A percentile compares a stretch with the other conserved stretches of the same genome.
phyloP scores from a whole-genome alignment of 1,140 invertebrate species.

The Acromyrmex charruanus region DNA sequence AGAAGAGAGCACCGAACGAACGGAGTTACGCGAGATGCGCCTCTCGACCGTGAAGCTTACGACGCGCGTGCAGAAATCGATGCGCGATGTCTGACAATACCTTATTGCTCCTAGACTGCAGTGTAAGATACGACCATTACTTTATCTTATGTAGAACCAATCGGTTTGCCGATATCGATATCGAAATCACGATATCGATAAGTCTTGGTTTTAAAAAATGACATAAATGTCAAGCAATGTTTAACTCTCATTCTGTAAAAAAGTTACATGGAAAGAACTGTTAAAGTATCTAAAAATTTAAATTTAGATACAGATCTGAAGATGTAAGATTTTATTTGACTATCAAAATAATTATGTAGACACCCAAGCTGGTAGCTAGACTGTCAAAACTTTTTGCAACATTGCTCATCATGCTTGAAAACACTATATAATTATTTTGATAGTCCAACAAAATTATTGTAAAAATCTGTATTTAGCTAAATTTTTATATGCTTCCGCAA shows the following conservation, averaged over 20 bases:
- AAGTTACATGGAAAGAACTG: neutral
- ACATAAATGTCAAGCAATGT: too few relatives aligned
- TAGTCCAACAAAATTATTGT: too few relatives aligned
- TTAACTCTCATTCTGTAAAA: neutral
- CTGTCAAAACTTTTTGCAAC: too few relatives aligned
- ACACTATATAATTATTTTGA: too few relatives aligned
- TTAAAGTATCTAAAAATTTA: too few relatives aligned
- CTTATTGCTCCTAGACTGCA: neutral
- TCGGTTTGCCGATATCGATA: neutral
- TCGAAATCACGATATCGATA: neutral
- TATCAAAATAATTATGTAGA: too few relatives aligned
- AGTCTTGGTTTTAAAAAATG: neutral
- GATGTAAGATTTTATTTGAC: too few relatives aligned
- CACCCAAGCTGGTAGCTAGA: too few relatives aligned
- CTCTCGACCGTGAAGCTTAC: constrained; percentile 39
- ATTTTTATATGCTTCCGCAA: too few relatives aligned
- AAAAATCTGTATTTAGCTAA: too few relatives aligned
- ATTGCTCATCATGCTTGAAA: too few relatives aligned
- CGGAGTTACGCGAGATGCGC: constrained; percentile 51
- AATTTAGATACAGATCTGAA: too few relatives aligned
- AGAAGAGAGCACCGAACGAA: constrained; percentile 66
- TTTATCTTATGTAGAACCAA: neutral
- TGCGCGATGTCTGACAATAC: constrained; percentile 20
- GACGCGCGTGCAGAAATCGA: constrained; percentile 38
- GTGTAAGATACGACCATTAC: neutral